phyloP scores from a whole-genome alignment of 2,888 invertebrate species.

The Pycnomerus fuliginosus region DNA sequence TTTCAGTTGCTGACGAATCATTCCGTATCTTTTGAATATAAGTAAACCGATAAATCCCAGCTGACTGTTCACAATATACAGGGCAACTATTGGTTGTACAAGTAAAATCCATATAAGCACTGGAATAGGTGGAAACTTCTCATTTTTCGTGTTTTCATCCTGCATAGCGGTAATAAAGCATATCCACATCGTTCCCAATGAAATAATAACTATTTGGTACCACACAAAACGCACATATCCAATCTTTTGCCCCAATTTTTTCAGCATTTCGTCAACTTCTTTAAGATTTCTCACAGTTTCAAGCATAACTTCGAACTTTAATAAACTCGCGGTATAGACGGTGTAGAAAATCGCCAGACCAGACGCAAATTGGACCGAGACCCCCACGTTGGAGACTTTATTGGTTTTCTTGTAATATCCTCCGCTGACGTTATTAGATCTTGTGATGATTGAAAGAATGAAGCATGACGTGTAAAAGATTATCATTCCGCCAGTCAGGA shows the following conservation, averaged over 20 bases:
- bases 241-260: constrained; percentile 8
- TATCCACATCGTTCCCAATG: constrained; percentile 4
- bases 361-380: constrained; percentile 9
- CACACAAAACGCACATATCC: constrained; percentile 2
- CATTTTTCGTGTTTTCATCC: constrained; percentile 9
- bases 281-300: constrained; percentile 8
- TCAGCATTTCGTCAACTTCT: constrained; percentile 8
- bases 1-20: constrained; percentile 7
- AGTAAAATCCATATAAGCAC: constrained; percentile 11
- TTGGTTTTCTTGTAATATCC: constrained; percentile 12
- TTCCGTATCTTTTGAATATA: constrained; percentile 13
- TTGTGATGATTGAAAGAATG: constrained; percentile 4
- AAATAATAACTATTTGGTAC: constrained; percentile 10
- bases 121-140: constrained; percentile 11
- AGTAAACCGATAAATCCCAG: constrained; percentile 7
- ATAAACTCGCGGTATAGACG: constrained; percentile 7
- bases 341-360: constrained; percentile 9
- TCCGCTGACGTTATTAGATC: constrained; percentile 10
- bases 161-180: constrained; percentile 7
- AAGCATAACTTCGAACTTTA: constrained; percentile 2
- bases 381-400: constrained; percentile 15
- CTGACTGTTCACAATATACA: constrained; percentile 9
- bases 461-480: constrained; percentile 7
- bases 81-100: constrained; percentile 3
- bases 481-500: constrained; percentile 5